Base-by-base conservation (phyloP, 35 echinoderm and acorn worm genomes). In the Apostichopus californicus region DNA sequence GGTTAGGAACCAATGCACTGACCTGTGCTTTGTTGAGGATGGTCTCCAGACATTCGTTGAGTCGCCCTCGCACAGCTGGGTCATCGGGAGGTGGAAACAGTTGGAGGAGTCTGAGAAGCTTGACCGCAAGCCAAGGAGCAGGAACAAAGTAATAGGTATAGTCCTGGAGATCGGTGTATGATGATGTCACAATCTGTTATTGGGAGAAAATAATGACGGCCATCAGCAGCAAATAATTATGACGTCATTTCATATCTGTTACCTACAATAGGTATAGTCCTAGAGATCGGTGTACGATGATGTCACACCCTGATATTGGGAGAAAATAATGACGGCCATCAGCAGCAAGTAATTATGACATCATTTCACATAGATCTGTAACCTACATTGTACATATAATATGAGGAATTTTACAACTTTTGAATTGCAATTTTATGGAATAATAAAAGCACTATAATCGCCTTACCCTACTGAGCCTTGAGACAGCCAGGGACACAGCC, bases 11-110 rank as follows among this genome's bases (percentile, higher is more conserved):
- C 3, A 46, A 46, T 46, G 34, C 3, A 70, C 91, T 54, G 83
- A 99, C 97, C 97, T 99, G 97, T 93, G 97, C 97, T 95, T 99
- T 99, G 65, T 99, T 99, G 22, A 99, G 92, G 24, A 99, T 99
- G 2, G 97, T 99, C 89, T 99, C 97, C 92, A 99, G 90, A 85
- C 97, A 99, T 90, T 99, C 97, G 25, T 94, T 99, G 9, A 99
- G 95, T 17, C 97, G 26, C 12, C 95, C 95, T 75, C 97, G 88
- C 58, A 95, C 78, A 0, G 95, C 97, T 9, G 97, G 93, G 83
- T 99, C 97, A 56, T 99, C 97, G 17, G 97, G 97, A 20, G 97
- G 97, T 3, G 93, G 93, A 53, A 94, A 99, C 81, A 94, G 90
- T 79, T 96, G 97, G 9, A 99, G 55, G 13, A 99, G 82, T 72